Percentiles rank a stretch among this genome's conserved stretches.
Conservation (phyloP, 1,140 invertebrate genomes). For the Muscidifurax raptorellus region DNA sequence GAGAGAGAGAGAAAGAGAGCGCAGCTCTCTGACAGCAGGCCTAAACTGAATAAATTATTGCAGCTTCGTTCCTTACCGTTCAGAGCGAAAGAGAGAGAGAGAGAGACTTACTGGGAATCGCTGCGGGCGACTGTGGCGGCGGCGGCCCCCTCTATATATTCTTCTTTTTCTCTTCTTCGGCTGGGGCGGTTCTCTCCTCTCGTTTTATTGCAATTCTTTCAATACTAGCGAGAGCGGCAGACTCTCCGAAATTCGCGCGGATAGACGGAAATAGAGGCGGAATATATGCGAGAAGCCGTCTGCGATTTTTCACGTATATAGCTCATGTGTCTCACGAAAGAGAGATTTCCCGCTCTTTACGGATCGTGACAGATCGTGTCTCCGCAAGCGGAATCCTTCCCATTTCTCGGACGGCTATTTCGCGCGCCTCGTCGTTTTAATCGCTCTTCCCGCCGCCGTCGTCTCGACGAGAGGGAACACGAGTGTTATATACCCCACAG, state of each 20-base stretch:
- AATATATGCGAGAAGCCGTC: conserved; percentile 22
- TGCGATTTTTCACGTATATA: conserved; percentile 33
- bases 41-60: conserved; percentile 73
- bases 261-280: conserved; percentile 40
- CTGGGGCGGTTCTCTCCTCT: conserved; percentile 46
- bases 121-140: conserved; percentile 45
- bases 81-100: background rate
- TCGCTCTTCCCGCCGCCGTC: conserved; percentile 27
- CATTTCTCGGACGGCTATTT: conserved; percentile 38
- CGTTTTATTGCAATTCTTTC: conserved; percentile 51
- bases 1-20: no score
- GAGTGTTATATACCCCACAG: background rate
- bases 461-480: background rate
- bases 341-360: background rate
- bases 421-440: background rate
- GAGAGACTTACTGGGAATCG: conserved; percentile 40
- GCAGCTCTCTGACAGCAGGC: conserved; percentile 60
- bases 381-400: conserved; percentile 40
- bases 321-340: background rate
- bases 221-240: conserved; percentile 35
- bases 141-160: background rate
- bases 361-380: background rate
- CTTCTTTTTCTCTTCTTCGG: background rate
- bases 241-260: conserved; percentile 9
- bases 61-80: conserved; percentile 41